Evolutionary conservation across 2,888 invertebrate genomes (phyloP).

Genomic region (Ormyrus labotus): DNA sequence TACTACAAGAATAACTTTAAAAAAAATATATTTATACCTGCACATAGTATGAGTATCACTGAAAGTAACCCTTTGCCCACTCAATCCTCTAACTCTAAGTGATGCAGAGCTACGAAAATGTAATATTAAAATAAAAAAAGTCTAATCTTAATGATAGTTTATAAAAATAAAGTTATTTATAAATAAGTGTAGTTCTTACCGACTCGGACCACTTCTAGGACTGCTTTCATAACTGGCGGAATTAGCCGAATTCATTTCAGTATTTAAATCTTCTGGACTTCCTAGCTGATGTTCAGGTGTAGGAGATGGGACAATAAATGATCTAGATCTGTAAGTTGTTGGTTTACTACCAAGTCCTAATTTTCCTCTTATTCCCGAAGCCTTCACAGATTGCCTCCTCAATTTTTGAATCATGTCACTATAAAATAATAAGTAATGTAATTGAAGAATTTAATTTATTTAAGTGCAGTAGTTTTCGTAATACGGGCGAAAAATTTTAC

Average conservation of each 20-base stretch:
- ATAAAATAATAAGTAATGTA: constrained; percentile 55
- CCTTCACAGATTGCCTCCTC: constrained; percentile 88
- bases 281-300: constrained; percentile 81
- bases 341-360: constrained; percentile 81
- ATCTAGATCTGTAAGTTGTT: constrained; percentile 84
- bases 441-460: no score
- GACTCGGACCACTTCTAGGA: constrained; percentile 82
- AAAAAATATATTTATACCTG: constrained; percentile 69
- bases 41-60: constrained; percentile 80
- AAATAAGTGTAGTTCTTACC: constrained; percentile 60
- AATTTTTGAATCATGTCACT: constrained; percentile 95
- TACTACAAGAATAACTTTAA: neutral
- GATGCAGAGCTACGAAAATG: constrained; percentile 80
- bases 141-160: neutral
- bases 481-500: no score
- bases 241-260: constrained; percentile 73
- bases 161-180: neutral
- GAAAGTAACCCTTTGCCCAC: constrained; percentile 80
- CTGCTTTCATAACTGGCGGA: constrained; percentile 85
- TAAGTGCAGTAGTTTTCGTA: no score
- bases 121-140: neutral
- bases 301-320: constrained; percentile 85
- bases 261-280: constrained; percentile 73
- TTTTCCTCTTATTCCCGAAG: constrained; percentile 88
- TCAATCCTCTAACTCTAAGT: constrained; percentile 78